Percentiles rank a stretch among this genome's conserved stretches.
Evolutionary conservation across 2,797 vertebrate species (phyloP).

Genomic region (Macrochelys suwanniensis): DNA sequence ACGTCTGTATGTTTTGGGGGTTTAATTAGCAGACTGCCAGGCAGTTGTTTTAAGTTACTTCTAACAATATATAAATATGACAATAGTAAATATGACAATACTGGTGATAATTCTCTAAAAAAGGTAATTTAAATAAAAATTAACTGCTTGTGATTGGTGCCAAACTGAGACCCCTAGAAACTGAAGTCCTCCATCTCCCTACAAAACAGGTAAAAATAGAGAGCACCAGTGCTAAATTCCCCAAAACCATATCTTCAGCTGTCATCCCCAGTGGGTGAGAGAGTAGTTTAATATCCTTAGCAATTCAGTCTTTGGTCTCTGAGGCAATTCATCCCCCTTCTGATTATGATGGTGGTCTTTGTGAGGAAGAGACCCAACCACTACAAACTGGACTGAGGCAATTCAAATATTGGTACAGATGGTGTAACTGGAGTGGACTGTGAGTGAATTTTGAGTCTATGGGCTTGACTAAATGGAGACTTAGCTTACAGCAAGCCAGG

Average conservation of each 20-base stretch:
- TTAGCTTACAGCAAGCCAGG: no score
- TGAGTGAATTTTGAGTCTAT: no score
- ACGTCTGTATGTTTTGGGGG: not conserved
- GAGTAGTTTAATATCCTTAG: not conserved
- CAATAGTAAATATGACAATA: not conserved
- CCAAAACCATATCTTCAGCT: not conserved
- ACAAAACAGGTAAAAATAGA: not conserved
- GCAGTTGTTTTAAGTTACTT: not conserved
- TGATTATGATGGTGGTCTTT: not conserved
- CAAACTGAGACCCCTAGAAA: not conserved
- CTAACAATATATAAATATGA: not conserved
- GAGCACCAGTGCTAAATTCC: not conserved
- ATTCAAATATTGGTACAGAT: not conserved
- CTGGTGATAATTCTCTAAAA: not conserved
- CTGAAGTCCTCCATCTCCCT: not conserved
- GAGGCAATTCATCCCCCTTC: not conserved
- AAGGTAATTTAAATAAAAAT: no score
- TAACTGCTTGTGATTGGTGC: no score
- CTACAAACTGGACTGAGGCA: not conserved
- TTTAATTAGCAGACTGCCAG: not conserved
- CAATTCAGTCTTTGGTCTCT: not conserved
- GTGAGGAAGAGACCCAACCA: not conserved
- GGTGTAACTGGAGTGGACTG: no score
- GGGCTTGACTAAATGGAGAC: no score
- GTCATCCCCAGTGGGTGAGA: not conserved